Percentiles rank a stretch among this genome's conserved stretches.
Evolutionary conservation across 2,797 vertebrate genomes (phyloP).

Genomic region (Pteronotus mesoamericanus): DNA sequence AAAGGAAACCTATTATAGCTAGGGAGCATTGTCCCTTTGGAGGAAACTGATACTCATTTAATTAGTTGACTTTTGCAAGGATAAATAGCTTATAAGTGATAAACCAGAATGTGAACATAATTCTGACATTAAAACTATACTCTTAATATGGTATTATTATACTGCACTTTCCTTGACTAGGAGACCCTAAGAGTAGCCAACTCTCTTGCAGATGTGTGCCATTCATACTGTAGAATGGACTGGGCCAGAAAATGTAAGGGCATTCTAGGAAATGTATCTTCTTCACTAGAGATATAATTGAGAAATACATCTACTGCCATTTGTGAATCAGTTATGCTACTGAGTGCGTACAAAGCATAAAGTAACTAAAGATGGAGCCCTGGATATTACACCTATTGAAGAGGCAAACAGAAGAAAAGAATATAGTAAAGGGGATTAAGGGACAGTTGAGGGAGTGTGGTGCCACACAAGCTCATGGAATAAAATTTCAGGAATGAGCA

Average conservation of each 20-base stretch:
- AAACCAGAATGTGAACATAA: conserved; percentile 10
- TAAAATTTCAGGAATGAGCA: not conserved
- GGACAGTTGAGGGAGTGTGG: not conserved
- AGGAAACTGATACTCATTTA: not conserved
- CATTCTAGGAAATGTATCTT: not conserved
- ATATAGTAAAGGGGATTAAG: not conserved
- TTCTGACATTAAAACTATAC: not conserved
- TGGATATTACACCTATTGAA: not conserved
- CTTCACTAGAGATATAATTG: not conserved
- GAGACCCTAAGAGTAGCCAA: not conserved
- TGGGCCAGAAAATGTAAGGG: not conserved
- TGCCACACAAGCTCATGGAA: not conserved
- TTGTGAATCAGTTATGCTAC: not conserved
- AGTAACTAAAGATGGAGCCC: not conserved
- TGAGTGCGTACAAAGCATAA: not conserved
- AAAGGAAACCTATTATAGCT: not conserved
- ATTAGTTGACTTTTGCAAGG: not conserved
- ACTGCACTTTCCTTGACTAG: not conserved
- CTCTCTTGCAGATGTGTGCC: not conserved
- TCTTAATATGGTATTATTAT: not conserved
- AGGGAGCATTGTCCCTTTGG: not conserved
- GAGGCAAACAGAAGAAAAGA: not conserved
- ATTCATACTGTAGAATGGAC: not conserved
- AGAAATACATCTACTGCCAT: not conserved
- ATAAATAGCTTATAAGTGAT: not conserved